phyloP scores from a whole-genome alignment of 1,140 invertebrate species.

The Drosophila bifasciata region DNA sequence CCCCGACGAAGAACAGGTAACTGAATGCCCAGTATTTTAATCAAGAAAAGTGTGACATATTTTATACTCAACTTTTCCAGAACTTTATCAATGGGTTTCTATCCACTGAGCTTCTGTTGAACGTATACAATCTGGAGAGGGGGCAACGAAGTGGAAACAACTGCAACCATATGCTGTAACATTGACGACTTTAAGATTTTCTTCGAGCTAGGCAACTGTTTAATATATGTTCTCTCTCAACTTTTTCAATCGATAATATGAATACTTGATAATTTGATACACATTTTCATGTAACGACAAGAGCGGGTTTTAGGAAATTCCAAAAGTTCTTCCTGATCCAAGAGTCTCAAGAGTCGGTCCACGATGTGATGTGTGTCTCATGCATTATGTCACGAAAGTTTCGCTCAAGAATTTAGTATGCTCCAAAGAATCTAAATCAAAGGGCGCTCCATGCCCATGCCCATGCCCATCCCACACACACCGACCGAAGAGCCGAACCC shows the following conservation, averaged over 20 bases:
- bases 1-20: too few relatives aligned
- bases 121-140: too few relatives aligned
- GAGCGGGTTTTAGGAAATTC: background rate
- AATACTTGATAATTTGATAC: constrained; percentile 4
- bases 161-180: too few relatives aligned
- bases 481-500: constrained; percentile 1
- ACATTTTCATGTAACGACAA: constrained; percentile 15
- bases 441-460: background rate
- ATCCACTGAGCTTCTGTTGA: too few relatives aligned
- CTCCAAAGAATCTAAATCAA: constrained; percentile 51
- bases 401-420: constrained; percentile 45
- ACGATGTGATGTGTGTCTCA: constrained; percentile 23
- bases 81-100: too few relatives aligned
- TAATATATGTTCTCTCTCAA: constrained; percentile 6
- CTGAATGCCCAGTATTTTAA: too few relatives aligned
- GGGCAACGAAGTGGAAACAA: too few relatives aligned
- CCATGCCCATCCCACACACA: background rate
- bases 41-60: too few relatives aligned
- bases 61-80: too few relatives aligned
- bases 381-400: constrained; percentile 44
- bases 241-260: constrained; percentile 29
- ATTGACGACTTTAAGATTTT: background rate
- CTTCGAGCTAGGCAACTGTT: background rate
- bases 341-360: constrained; percentile 7
- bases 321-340: constrained; percentile 15